Base-by-base conservation (phyloP, 2,888 invertebrate species). In the Antheraea assamensis region DNA sequence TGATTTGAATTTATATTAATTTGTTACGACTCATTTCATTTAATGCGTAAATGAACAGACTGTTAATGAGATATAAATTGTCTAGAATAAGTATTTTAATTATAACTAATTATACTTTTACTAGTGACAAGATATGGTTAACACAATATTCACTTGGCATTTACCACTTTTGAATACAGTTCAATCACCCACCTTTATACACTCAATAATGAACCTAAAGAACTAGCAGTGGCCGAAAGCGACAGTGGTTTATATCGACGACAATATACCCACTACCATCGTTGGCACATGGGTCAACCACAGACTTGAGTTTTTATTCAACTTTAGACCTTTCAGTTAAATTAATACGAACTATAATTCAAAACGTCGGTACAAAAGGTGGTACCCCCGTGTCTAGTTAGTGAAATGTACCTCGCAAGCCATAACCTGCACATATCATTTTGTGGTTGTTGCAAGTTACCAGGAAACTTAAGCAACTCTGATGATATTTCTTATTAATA, bases 241-340 rank as follows among this genome's bases (percentile, higher is more conserved):
- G 90, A 92, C 90, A 90, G 91, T 91, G 91, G 90, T 89, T 93
- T 94, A 92, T 94, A 94, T 92, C 88, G 88, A 88, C 88, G 87
- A 82, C 82, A 81, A 87, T 64, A 88, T 90, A 90, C 89, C 93
- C 93, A 93, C 94, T 90, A 92, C 93, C 89, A 87, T 85, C 79
- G 81, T 83, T 84, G 82, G 82, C 82, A 82, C 86, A 85, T 85
- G 85, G 90, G 81, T 86, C 90, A 86, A 82, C 79, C 78, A 78
- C 76, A 79, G 76, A 76, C 75, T 74, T 78, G 73, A 76, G 73
- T 70, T 66, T 70, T 72, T 87, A 83, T 58, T 76, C 86, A 74
- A 92, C 80, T 87, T 84, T 89, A 77, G 81, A 82, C 90, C 89
- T 89, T 84, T 78, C 27, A 58, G 47, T 55, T 31, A 74, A 78